Evolutionary conservation across 2,113 vertebrate species (phyloP), one percentile per base, ranked within the genome.

Genomic region (Abramis brama): DNA sequence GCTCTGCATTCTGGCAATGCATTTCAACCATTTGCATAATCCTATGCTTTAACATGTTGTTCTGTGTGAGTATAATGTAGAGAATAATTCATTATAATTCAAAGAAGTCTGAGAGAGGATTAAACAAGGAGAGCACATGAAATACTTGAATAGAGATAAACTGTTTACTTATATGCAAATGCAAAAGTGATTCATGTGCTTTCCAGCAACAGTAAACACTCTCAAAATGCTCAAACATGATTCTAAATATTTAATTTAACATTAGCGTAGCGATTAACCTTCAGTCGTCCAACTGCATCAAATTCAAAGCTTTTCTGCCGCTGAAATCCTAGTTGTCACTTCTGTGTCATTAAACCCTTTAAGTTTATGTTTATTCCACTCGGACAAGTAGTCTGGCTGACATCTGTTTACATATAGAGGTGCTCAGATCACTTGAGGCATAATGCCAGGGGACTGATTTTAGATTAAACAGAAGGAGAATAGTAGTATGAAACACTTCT

Each of bases 381-480:
- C 1, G 13, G 19, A 25, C 60, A 21, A 52, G 73, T 57, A 45
- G 64, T 79, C 80, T 52, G 23, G 30, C 33, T 27, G 89, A 90
- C 91, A 92, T 91, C 90, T 92, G 91, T 91, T 90, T 89, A 79
- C 82, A 57, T 85, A 77, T 4, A 52, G 77, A 64, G 86, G 80
- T 79, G 76, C 79, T 85, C n/a, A 70, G 84, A 30, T 89, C 87
- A 89, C 66, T 80, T 70, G 85, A 17, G 71, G 27, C 50, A 55
- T 17, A 77, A 71, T 90, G 79, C 80, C 64, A 66, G 84, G 78
- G 90, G 82, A 79, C 43, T 84, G 87, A 89, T 45, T 55, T 86
- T 77, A 88, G 89, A 88, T 89, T 90, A 79, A 91, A 91, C 90
- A 79, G 90, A 23, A 78, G 80, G 80, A 52, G 79, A 84, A 88